Evolutionary conservation across 2,113 vertebrate species (phyloP), one percentile per base, ranked within the genome.

Genomic region (Gavialis gangeticus): DNA sequence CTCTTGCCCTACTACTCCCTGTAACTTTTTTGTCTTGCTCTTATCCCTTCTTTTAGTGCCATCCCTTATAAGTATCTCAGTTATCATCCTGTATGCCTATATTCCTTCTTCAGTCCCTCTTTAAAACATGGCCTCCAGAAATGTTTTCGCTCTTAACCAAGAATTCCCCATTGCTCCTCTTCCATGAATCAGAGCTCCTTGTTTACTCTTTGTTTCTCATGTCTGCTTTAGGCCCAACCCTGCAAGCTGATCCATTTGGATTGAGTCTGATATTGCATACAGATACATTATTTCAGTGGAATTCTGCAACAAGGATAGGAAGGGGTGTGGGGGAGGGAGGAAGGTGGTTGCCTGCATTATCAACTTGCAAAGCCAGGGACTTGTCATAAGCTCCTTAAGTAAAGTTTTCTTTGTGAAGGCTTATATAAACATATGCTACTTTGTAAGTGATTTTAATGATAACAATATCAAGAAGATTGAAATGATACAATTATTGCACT

Each of bases 1-100:
- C 94, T 88, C 22, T 87, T 87, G 54, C 58, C 83, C 5, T 6
- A 25, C 22, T 84, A 6, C 10, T 91, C 90, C 27, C 28, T 57
- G 3, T 62, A 79, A 9, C 2, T 0, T 79, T 7, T 18, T 62
- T 63, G 10, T 69, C 37, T 59, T 60, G 73, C 55, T 1, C 75
- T 73, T 54, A 58, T 14, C 66, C 9, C 28, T 78, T 82, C 16
- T 88, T 73, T 56, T 46, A 79, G 88, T 63, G 4, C 3, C 28
- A 81, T 3, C 21, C 86, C 75, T 89, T 6, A 46, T 46, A 46
- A 46, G 46, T 46, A 56, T 27, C 24, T 79, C 75, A 18, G 82
- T 34, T 34, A 34, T 34, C 18, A 69, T 79, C 2, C 55, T 21
- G 89, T 73, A 37, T 66, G 84, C 76, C 34, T 75, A 28, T 30